phyloP scores from a whole-genome alignment of 2,113 vertebrate genomes.

The Scatophagus argus region DNA sequence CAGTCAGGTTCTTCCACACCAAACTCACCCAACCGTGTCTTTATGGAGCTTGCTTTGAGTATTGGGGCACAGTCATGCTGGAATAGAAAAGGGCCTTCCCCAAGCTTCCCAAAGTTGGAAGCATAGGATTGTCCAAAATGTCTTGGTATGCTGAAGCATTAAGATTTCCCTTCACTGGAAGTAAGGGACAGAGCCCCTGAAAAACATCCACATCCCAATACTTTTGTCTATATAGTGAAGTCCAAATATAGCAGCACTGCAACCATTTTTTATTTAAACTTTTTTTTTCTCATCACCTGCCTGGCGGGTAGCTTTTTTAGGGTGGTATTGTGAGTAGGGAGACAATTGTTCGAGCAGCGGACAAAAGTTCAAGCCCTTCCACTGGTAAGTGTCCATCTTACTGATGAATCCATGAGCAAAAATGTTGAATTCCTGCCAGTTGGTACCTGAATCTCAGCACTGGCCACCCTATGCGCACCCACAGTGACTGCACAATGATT shows the following conservation, averaged over 20 bases:
- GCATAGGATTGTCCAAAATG: too few species aligned
- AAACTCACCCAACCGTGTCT: too few species aligned
- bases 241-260: constrained; percentile 5
- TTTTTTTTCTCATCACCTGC: constrained; percentile 17
- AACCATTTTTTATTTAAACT: background rate
- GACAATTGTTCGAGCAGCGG: constrained; percentile 65
- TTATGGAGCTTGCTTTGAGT: too few species aligned
- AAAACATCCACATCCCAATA: too few species aligned
- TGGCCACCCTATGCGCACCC: constrained; percentile 58
- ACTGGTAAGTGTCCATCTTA: constrained; percentile 64
- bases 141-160: too few species aligned
- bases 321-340: constrained; percentile 45
- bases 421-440: constrained; percentile 56
- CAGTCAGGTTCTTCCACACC: too few species aligned
- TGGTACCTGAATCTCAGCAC: constrained; percentile 42
- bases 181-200: too few species aligned
- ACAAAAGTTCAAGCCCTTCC: constrained; percentile 62
- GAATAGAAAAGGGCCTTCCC: too few species aligned
- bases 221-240: too few species aligned
- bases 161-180: too few species aligned
- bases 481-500: constrained; percentile 45
- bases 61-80: too few species aligned
- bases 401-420: constrained; percentile 50
- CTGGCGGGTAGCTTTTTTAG: constrained; percentile 18
- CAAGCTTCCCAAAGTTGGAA: too few species aligned